Evolutionary conservation across 2,888 invertebrate genomes (phyloP), one percentile per base, ranked within the genome.

Genomic region (Xestobium rufovillosum): DNA sequence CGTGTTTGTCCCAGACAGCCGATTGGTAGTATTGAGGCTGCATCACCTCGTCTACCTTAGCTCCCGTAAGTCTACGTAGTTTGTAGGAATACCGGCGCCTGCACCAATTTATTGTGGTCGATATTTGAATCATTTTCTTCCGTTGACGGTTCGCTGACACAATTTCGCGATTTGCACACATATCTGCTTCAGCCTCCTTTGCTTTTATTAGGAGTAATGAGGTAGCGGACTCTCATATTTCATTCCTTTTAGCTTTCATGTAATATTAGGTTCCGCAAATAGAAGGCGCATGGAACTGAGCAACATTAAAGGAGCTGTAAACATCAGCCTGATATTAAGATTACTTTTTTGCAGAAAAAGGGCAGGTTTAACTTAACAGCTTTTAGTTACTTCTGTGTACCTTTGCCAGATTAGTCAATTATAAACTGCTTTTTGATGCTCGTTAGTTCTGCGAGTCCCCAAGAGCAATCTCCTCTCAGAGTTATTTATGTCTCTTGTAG

Each of bases 71-170:
- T 56, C 54, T 54, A 45, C 48, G 44, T 49, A 58, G 53, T 60
- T 59, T 55, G 42, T 49, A 59, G 56, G 56, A 52, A 52, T 46
- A 38, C 37, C 47, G 60, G 60, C 60, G 61, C 61, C 61, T 50
- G 44, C 30, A 26, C 30, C 36, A 19, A 34, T 25, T 26, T 23
- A n/a, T 19, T 19, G 23, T 19, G 23, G 23, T 19, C 23, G 23
- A 19, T 19, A 19, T 19, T 8, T n/a, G n/a, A n/a, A n/a, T n/a
- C n/a, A 6, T 19, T 19, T 19, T 19, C 6, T 19, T 19, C 23
- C 23, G 6, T 19, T n/a, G 6, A 8, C 23, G 6, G 6, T 19
- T 19, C n/a, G n/a, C 23, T 19, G 23, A 19, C 23, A 19, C 23
- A 19, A 8, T 19, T 19, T n/a, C 23, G 6, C 6, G 23, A 19